These are phyloP conservation scores for Acanthurus leucopareius DNA, from an alignment of 2,797 vertebrate species.

Conservation along the genomic window DNA sequence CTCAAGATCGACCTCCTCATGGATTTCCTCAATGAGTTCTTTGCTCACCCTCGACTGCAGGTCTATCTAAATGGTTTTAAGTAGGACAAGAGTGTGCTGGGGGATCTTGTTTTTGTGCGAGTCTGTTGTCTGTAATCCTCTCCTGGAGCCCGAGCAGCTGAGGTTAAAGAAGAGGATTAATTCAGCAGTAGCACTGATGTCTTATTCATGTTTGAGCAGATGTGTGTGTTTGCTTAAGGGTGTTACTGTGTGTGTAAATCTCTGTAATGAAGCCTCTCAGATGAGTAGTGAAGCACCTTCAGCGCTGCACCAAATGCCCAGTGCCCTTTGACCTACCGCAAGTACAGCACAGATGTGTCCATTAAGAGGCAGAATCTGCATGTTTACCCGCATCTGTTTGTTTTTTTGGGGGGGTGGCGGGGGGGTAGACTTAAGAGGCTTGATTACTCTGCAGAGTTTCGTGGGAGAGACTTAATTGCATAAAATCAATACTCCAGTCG, in stretches of 20 bases:
- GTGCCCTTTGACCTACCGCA: neutral
- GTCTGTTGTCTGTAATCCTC: slow-evolving; percentile 65
- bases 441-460: neutral
- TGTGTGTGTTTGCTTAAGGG: slow-evolving; percentile 45
- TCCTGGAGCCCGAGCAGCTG: slow-evolving; percentile 55
- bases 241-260: slow-evolving; percentile 33
- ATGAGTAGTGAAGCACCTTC: neutral
- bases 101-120: slow-evolving; percentile 23
- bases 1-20: slow-evolving; percentile 91
- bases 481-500: neutral
- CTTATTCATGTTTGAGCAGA: slow-evolving; percentile 58
- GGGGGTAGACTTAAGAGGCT: neutral
- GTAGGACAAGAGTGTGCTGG: slow-evolving; percentile 28
- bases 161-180: slow-evolving; percentile 72
- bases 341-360: neutral
- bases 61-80: slow-evolving; percentile 67
- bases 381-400: neutral
- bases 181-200: slow-evolving; percentile 49
- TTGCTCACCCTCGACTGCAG: slow-evolving; percentile 89
- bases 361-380: neutral
- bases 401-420: too few relatives aligned
- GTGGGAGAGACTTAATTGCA: neutral
- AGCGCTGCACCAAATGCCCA: neutral
- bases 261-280: neutral
- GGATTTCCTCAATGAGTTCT: slow-evolving; percentile 92